Evolutionary conservation across 2,888 invertebrate genomes (phyloP).

Genomic region (Slavum lentiscoides): DNA sequence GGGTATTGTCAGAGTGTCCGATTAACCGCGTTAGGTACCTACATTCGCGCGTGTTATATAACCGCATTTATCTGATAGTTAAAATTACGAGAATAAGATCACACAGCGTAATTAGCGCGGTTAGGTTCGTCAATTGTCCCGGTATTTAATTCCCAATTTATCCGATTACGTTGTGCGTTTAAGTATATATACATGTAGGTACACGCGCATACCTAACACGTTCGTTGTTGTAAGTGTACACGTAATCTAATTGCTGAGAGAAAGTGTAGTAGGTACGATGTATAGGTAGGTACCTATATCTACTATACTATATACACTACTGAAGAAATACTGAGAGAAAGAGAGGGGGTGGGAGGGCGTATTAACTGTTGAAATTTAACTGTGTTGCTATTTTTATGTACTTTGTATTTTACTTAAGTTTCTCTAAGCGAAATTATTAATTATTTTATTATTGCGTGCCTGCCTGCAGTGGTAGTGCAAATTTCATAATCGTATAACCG

Average conservation of each 20-base stretch:
- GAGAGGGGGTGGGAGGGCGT: no score
- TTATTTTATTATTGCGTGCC: constrained; percentile 37
- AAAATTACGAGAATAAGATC: not conserved
- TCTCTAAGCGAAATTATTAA: constrained; percentile 44
- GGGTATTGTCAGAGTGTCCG: constrained; percentile 46
- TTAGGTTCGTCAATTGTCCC: constrained; percentile 9
- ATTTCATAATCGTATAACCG: constrained; percentile 21
- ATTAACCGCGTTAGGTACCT: not conserved
- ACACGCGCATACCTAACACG: not conserved
- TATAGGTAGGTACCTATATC: constrained; percentile 1
- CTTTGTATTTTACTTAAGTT: constrained; percentile 26
- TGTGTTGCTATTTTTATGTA: constrained; percentile 37
- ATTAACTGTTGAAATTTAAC: constrained; percentile 18
- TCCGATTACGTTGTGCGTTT: constrained; percentile 30
- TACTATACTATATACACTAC: not conserved
- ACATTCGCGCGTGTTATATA: not conserved
- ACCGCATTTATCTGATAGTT: constrained; percentile 12
- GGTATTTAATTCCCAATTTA: constrained; percentile 16
- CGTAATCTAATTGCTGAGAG: constrained; percentile 53
- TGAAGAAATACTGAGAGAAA: no score
- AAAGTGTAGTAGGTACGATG: constrained; percentile 46
- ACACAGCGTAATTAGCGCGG: not conserved
- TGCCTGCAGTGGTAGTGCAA: not conserved
- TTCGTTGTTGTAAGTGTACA: constrained; percentile 27
- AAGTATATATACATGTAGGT: constrained; percentile 9